Evolutionary conservation across 2,113 vertebrate species (phyloP).

Genomic region (Indri indri): DNA sequence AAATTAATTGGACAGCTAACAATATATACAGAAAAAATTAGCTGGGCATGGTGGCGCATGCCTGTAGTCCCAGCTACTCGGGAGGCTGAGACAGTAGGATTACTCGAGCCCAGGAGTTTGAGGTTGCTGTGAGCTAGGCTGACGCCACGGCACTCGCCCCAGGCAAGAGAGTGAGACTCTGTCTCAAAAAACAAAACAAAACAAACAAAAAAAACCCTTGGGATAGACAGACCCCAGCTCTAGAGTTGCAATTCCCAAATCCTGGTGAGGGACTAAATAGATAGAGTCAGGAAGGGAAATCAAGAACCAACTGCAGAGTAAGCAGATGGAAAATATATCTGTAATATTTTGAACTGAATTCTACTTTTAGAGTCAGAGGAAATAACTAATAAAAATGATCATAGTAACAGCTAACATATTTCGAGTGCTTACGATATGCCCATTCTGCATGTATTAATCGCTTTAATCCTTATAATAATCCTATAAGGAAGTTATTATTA

Average conservation of each 20-base stretch:
- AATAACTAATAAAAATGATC: constrained; percentile 36
- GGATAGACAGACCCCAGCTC: not conserved
- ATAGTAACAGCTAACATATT: constrained; percentile 17
- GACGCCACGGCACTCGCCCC: no score
- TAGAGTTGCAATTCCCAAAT: not conserved
- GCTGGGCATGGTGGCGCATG: no score
- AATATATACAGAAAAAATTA: no score
- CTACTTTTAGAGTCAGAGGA: constrained; percentile 36
- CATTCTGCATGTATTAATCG: not conserved
- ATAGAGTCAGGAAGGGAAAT: not conserved
- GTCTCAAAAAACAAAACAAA: no score
- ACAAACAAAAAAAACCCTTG: not conserved
- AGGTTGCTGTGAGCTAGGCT: no score
- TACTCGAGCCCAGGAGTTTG: no score
- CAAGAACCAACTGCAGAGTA: not conserved
- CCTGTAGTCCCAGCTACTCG: no score
- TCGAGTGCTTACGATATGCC: not conserved
- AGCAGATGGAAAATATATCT: constrained; percentile 7
- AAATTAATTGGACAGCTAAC: no score
- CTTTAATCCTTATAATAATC: constrained; percentile 15
- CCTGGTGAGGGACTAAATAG: not conserved
- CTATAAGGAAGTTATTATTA: not conserved
- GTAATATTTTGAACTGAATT: constrained; percentile 30
- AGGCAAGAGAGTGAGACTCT: no score
- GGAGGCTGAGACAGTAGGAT: no score